Base-by-base conservation (phyloP, 2,113 vertebrate genomes). In the Gobio gobio region DNA sequence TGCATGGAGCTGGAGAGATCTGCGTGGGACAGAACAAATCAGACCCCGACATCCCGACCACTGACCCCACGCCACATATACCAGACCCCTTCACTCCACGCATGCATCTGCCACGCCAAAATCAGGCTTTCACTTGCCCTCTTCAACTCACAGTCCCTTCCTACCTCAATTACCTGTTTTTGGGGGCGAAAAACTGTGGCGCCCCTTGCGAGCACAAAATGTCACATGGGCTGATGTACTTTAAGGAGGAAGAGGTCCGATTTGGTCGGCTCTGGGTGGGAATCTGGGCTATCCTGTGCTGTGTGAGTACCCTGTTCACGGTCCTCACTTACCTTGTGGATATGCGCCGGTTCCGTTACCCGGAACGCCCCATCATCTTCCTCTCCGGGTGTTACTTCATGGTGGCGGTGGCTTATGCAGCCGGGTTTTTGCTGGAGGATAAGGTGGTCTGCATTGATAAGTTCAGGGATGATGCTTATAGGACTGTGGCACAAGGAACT, bases 331-430 rank as follows among this genome's bases (percentile, higher is more conserved):
- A 96, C 68, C 92, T 97, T 59, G 94, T 97, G 88, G 97, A 98
- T 90, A 95, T 95, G 93, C 84, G 94, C 58, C 95, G 97, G 10
- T 97, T 98, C 91, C 95, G 95, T 61, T 99, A 99, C 90, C 97
- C 97, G 0, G 97, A 98, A 93, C 90, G 96, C 13, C 97, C 97
- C 87, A 96, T 98, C 90, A 95, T 98, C 91, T 98, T 98, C 92
- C 94, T 98, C 85, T 97, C 97, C 0, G 97, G 96, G 78, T 99
- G 97, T 90, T 97, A 96, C 93, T 97, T 98, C 92, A 97, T 98
- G 97, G 97, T 99, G 91, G 97, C 96, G 0, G 92, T 96, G 87
- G 96, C 95, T 45, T 96, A 98, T 0, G 92, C 94, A 0, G 92
- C 95, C 0, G 97, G 97, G 47, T 97, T 97, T 91, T 90, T 98